Base-by-base conservation (phyloP, 2,797 vertebrate genomes). In the Enteromius trimaculatus region DNA sequence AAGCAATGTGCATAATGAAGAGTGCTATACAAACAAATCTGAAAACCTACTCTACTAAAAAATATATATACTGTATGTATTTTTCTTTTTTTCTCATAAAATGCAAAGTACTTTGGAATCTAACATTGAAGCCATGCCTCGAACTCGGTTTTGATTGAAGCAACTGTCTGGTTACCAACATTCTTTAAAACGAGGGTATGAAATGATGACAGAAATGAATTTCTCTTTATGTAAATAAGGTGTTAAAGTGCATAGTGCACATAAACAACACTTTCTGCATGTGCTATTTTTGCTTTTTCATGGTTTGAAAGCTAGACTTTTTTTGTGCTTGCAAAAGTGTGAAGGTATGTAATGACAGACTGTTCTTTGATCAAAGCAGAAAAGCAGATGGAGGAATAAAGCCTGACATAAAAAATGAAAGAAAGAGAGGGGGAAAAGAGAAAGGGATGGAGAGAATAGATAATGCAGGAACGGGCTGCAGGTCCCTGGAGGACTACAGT, bases 351-450 rank as follows among this genome's bases (percentile, higher is more conserved):
- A 71, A 60, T n/a, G 39, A 62, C 44, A 84, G 31, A 69, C 19
- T 21, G 16, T 31, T 75, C 47, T 64, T 77, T 82, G 72, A 82
- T 84, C 82, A 81, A 72, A 77, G 55, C 13, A 58, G 55, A 29
- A 34, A 31, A 26, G 29, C 49, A 44, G 74, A 26, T 23, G 60
- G 42, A 79, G 34, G 17, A 71, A 49, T 71, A 76, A 49, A 72
- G 77, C 23, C 23, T 70, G 80, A 77, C 31, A 29, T 62, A 53
- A 42, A 68, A 82, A 68, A 74, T 51, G 68, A 60, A 74, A 47
- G 29, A 85, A 58, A 79, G 44, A 17, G 1, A 68, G 9, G 16
- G 37, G 26, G 26, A 66, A 69, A 64, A 78, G 31, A 37, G 42
- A 31, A 44, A 78, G 39, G 37, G 83, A 80, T 77, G 62, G 37